Conservation (phyloP, 1,140 invertebrate genomes). For the Trachymyrmex cornetzi region DNA sequence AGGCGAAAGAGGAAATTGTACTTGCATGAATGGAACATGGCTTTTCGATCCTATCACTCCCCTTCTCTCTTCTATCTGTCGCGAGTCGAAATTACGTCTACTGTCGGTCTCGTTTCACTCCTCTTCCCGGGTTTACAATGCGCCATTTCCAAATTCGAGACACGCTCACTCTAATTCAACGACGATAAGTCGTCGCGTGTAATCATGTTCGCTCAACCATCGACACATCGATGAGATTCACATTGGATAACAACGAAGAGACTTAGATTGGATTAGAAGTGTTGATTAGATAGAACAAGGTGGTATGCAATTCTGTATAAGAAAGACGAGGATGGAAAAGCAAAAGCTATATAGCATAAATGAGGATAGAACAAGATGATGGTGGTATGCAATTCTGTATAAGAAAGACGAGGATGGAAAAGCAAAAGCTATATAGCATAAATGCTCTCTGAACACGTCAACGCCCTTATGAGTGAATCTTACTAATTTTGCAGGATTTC, state of each 20-base stretch:
- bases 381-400: background rate
- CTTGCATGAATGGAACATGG: constrained; percentile 41
- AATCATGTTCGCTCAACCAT: constrained; percentile 15
- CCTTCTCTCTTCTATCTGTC: background rate
- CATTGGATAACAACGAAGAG: constrained; percentile 21
- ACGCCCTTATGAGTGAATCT: constrained; percentile 17
- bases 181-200: constrained; percentile 34
- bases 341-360: background rate
- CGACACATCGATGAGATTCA: constrained; percentile 35
- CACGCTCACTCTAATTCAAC: constrained; percentile 44
- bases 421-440: background rate
- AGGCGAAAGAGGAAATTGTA: constrained; percentile 29
- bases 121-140: constrained; percentile 3
- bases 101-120: constrained; percentile 11
- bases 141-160: constrained; percentile 34
- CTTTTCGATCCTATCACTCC: constrained; percentile 44
- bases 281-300: constrained; percentile 46
- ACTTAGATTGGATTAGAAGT: constrained; percentile 16
- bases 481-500: constrained; percentile 38
- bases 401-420: constrained; percentile 5
- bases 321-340: background rate
- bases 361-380: constrained; percentile 26
- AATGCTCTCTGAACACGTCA: constrained; percentile 10
- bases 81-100: constrained; percentile 37
- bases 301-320: background rate